Evolutionary conservation across 2,888 invertebrate species (phyloP).

Genomic region (Disparrhopalites patrizii): DNA sequence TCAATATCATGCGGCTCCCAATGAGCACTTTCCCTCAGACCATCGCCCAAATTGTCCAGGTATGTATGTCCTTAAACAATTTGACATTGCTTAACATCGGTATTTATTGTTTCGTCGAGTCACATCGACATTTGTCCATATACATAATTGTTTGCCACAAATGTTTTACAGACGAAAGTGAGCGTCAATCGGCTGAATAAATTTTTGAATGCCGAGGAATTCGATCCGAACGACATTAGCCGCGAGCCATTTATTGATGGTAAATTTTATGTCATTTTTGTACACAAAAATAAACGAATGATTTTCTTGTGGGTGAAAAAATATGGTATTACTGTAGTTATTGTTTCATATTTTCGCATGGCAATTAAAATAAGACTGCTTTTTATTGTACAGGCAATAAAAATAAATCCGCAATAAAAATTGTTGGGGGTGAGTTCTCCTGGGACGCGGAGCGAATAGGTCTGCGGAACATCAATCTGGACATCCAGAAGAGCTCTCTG

Average conservation of each 20-base stretch:
- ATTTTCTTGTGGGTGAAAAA: conserved; percentile 32
- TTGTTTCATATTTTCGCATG: too few relatives aligned
- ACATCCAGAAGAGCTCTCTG: conserved; percentile 62
- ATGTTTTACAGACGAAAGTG: conserved; percentile 50
- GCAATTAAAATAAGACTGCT: too few relatives aligned
- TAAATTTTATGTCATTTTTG: too few relatives aligned
- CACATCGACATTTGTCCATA: background rate
- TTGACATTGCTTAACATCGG: background rate
- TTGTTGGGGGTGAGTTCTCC: conserved; percentile 81
- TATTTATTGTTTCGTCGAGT: background rate
- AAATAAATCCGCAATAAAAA: too few relatives aligned
- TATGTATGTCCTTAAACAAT: conserved; percentile 58
- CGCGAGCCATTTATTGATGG: conserved; percentile 46
- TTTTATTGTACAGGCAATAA: conserved; percentile 47
- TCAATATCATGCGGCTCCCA: conserved; percentile 78
- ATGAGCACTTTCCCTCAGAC: conserved; percentile 86
- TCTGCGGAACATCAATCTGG: conserved; percentile 65
- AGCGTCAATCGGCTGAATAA: conserved; percentile 58
- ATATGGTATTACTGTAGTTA: background rate
- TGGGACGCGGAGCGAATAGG: conserved; percentile 63
- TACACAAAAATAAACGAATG: too few relatives aligned
- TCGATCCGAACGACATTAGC: conserved; percentile 53
- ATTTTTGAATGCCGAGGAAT: conserved; percentile 58
- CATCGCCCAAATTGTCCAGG: conserved; percentile 86
- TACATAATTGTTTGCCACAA: background rate